Base-by-base conservation (phyloP, 2,888 invertebrate species). In the Stenodema calcarata region DNA sequence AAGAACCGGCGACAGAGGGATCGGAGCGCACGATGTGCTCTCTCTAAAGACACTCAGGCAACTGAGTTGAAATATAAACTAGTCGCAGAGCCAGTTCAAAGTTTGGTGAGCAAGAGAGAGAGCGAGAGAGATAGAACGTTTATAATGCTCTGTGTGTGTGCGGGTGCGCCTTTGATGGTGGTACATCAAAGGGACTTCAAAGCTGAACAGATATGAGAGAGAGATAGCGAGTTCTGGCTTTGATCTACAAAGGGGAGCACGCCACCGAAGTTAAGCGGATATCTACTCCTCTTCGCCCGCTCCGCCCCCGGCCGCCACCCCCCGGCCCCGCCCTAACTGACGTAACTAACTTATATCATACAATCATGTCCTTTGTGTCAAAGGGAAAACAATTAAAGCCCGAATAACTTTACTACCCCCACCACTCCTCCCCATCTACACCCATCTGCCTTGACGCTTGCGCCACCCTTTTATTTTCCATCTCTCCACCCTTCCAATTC, bases 241-340 rank as follows among this genome's bases (percentile, higher is more conserved):
- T 89, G 88, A 89, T 89, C 88, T 88, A 87, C 87, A 87, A 88
- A 88, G 35, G 88, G 87, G 83, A 87, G 87, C 88, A 87, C 88
- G 86, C 87, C 87, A 87, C 86, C 88, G 88, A 88, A 89, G 88
- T 88, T 88, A 88, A 88, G 88, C 88, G 88, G 88, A 88, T 88
- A 88, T 87, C 85, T 91, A 91, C 91, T 91, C 91, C 91, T 90
- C 89, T 89, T 91, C 89, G 90, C 90, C 91, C 90, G 79, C 90
- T 89, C 89, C 90, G 90, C 91, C 90, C 88, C 88, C 76, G 85
- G 87, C 87, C 81, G 14, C 47, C 87, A 54, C 88, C 88, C 87
- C 89, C 89, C 88, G 69, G 23, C 54, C 47, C 89, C 89, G 90
- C 90, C 89, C 73, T 86, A 87, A 88, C 86, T 87, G 89, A 90